Evolutionary conservation across 1,140 invertebrate genomes (phyloP).

Genomic region (Tetramorium parvispinum): DNA sequence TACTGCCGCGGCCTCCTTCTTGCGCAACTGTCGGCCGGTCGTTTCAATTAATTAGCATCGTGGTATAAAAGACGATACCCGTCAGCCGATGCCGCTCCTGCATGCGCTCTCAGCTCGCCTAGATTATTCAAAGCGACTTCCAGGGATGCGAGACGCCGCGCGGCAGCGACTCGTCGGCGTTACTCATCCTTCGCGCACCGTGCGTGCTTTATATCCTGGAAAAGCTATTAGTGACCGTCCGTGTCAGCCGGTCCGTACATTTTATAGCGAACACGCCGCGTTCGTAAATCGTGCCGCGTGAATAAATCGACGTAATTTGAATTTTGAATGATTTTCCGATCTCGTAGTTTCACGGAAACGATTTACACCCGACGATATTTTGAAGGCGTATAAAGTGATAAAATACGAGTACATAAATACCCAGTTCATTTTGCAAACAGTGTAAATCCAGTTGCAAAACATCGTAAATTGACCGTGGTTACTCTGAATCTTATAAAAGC

Average conservation of each 20-base stretch:
- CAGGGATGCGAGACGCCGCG: conserved; percentile 50
- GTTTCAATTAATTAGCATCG: conserved; percentile 77
- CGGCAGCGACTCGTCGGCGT: conserved; percentile 49
- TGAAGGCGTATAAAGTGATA: neutral
- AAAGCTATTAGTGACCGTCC: conserved; percentile 69
- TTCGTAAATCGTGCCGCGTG: conserved; percentile 21
- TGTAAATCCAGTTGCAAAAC: neutral
- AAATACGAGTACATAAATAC: neutral
- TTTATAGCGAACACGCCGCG: conserved; percentile 29
- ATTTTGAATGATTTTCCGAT: conserved; percentile 28
- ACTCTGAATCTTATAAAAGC: neutral
- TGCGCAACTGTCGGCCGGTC: conserved; percentile 74
- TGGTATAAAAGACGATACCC: conserved; percentile 73
- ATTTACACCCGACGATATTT: neutral
- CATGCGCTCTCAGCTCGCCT: conserved; percentile 38
- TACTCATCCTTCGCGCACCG: conserved; percentile 65
- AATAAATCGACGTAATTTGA: conserved; percentile 28
- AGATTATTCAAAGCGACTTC: conserved; percentile 73
- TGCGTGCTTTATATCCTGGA: conserved; percentile 70
- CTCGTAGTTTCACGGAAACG: neutral
- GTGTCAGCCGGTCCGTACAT: conserved; percentile 65
- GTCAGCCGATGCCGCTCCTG: conserved; percentile 60
- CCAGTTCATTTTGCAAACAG: neutral
- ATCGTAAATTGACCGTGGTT: neutral
- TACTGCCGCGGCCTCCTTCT: conserved; percentile 68